Evolutionary conservation across 2,113 vertebrate genomes (phyloP).

Genomic region (human): GRCh38 chr16:70679501-70680000

Average conservation of each 20-base stretch:
- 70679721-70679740: accelerated
- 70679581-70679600: background rate
- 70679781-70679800: conserved; percentile 96
- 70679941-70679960: background rate
- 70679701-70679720: conserved; percentile 87
- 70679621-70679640: conserved; percentile 93
- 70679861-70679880: conserved; percentile 94
- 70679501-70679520: background rate
- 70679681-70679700: conserved; percentile 97
- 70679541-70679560: background rate
- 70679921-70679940: background rate
- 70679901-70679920: background rate
- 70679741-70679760: accelerated
- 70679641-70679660: conserved; percentile 99
- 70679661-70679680: conserved; percentile 98
- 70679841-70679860: conserved; percentile 97
- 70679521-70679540: background rate
- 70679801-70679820: conserved; percentile 94
- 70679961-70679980: conserved; percentile 96
- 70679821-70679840: conserved; percentile 98
- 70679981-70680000: conserved; percentile 97
- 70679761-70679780: background rate
- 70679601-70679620: accelerated
- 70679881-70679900: background rate
- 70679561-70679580: background rate